Evolutionary conservation across 2,888 invertebrate genomes (phyloP).

Genomic region (Beris chalybata): DNA sequence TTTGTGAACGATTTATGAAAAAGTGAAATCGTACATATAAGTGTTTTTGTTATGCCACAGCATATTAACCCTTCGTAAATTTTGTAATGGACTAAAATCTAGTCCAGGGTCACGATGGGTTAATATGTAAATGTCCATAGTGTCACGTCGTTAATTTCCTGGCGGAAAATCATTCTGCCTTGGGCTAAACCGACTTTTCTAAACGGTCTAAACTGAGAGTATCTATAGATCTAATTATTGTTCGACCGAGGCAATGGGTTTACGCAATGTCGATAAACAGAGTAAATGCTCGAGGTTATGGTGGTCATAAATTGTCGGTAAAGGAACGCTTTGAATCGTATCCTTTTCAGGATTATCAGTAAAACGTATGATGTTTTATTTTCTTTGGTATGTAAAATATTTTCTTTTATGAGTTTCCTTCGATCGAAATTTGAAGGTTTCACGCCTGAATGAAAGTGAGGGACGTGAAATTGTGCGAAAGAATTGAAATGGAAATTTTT

Average conservation of each 20-base stretch:
- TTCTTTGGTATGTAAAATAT: not conserved
- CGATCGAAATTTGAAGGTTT: no score
- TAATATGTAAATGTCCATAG: not conserved
- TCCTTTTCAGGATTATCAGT: not conserved
- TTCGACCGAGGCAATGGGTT: not conserved
- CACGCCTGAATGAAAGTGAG: no score
- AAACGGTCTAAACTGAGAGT: not conserved
- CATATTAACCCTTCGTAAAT: slow-evolving; percentile 17
- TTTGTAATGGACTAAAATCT: slow-evolving; percentile 5
- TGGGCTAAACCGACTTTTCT: not conserved
- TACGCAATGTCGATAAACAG: slow-evolving; percentile 28
- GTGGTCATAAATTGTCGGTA: not conserved
- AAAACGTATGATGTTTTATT: not conserved
- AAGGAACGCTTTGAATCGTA: not conserved
- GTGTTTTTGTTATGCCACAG: not conserved
- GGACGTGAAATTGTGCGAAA: no score
- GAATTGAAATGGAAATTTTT: no score
- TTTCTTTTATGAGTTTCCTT: no score
- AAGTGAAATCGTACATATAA: slow-evolving; percentile 7
- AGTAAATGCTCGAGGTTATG: slow-evolving; percentile 14
- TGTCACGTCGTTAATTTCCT: not conserved
- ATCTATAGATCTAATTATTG: not conserved
- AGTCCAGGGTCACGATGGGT: slow-evolving; percentile 14
- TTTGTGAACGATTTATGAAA: slow-evolving; percentile 17
- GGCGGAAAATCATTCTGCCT: not conserved